Base-by-base conservation (phyloP, 2,113 vertebrate genomes). In the Brachyhypopomus gauderio region DNA sequence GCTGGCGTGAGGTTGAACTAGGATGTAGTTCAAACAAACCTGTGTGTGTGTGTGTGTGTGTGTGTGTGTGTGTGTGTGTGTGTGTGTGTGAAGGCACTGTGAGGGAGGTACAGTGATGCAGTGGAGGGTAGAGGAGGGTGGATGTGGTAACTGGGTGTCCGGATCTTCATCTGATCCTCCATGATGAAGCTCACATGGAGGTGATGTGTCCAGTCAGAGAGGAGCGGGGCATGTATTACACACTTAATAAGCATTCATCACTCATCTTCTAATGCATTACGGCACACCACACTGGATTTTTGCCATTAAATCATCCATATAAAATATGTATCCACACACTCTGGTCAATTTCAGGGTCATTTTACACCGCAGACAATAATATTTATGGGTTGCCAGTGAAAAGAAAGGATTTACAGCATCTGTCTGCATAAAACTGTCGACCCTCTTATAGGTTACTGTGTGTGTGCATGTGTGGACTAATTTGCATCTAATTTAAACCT, bases 391-490 rank as follows among this genome's bases (percentile, higher is more conserved):
- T 86, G 89, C 83, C 89, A 85, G 60, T 86, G 87, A 82, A 78
- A 85, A 83, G 56, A 73, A 81, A 20, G 74, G 78, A 91, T 89
- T 90, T 86, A 90, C 73, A 78, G 77, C 86, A 89, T 91, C 91
- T 86, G 63, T 90, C 89, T 91, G 89, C 88, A 91, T 92, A 89
- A 90, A 89, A 85, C 72, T 84, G 79, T 88, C 86, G 81, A 62
- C 71, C 86, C 71, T 81, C 78, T 64, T 73, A 75, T 79, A 73
- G 79, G 77, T 59, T 81, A 45, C 14, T 64, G 30, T 59, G 30
- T 25, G 52, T 64, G 52, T 48, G 70, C 72, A 59, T 27, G 52
- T 72, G 52, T 48, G 70, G 75, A 59, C 38, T 77, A 78, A 79
- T 76, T 84, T 75, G 22, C 30, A 81, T 52, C 76, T 78, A 86